Evolutionary conservation across 2,888 invertebrate species (phyloP), one percentile per base, ranked within the genome.

Genomic region (Netelia fuscicornis): DNA sequence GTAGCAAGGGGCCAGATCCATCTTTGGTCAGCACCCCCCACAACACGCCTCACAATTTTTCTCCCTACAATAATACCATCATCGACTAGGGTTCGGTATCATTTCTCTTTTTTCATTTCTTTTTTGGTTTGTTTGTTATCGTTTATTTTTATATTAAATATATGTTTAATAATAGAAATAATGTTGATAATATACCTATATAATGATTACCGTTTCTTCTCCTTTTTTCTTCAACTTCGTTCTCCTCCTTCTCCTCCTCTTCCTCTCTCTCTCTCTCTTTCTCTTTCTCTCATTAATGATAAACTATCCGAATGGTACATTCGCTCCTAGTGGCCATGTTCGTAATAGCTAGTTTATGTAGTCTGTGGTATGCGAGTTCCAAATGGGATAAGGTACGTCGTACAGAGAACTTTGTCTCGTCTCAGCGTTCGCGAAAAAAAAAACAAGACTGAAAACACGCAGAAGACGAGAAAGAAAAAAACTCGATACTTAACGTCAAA

Each of bases 141-240:
- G 90, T 89, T 92, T 92, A 92, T 91, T 91, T 90, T 91, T 89
- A 91, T 92, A 91, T 91, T 92, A 79, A 79, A 79, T 79, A 91
- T 92, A 92, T 92, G 92, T 90, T 89, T 93, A 91, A 92, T 92
- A 92, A 92, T 93, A 93, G 92, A 93, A 93, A 93, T 92, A 92
- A 93, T 92, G 92, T 91, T 90, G 91, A 92, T 92, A 89, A 88
- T 91, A 92, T 93, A 92, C 91, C 92, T 91, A 89, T 91, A 89
- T 92, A 91, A 92, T 93, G 91, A 91, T 92, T 92, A 92, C 91
- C 91, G 90, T 91, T 91, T 75, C 30, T 71, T 84, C 85, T 81
- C 68, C 64, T 25, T 74, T 20, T 72, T 42, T 52, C 54, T 74
- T 81, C 54, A 54, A n/a, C 42, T 65, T 71, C 56, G 37, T 89